Evolutionary conservation across 2,797 vertebrate species (phyloP), one percentile per base, ranked within the genome.

Genomic region (Euphonia xanthogaster): DNA sequence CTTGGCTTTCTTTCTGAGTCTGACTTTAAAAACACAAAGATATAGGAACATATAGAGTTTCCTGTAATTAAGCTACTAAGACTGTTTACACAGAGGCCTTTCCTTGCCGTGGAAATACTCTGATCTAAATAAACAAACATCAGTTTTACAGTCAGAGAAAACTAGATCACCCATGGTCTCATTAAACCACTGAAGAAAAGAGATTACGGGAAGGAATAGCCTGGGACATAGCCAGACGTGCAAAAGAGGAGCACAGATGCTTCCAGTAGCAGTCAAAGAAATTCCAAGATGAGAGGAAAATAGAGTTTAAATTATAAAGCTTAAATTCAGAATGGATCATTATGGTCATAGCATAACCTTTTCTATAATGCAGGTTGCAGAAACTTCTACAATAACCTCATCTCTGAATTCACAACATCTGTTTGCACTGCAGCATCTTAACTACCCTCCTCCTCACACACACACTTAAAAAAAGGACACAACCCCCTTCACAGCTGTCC

Each of bases 381-480:
- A 84, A 92, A 67, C 12, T 28, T 39, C 30, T 42, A 7, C 42
- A 65, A 45, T 42, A 60, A 39, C 24, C 27, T 78, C 63, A 67
- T 27, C 21, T 82, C 39, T 47, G 50, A 62, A 78, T 6, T 55
- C n/a, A 8, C 7, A 86, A 28, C 16, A 44, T 25, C 44, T 24
- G 3, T 73, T 48, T 70, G 45, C 47, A 58, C 24, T 17, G 30
- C 47, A 85, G 15, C 3, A 2, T 45, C 50, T 90, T 65, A 48
- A 21, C 28, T n/a, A 22, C 24, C 3, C 10, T 23, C 7, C 9
- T 1, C 2, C 7, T 65, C 16, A 5, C 6, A 17, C 9, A 21
- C 3, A 12, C 22, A 4, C 6, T 30, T 33, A 2, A 16, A 35
- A 53, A 35, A 3, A 7, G 5, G 20, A 39, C 44, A 67, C 20